phyloP scores from a whole-genome alignment of 1,140 invertebrate species.

The Ceratina calcarata region DNA sequence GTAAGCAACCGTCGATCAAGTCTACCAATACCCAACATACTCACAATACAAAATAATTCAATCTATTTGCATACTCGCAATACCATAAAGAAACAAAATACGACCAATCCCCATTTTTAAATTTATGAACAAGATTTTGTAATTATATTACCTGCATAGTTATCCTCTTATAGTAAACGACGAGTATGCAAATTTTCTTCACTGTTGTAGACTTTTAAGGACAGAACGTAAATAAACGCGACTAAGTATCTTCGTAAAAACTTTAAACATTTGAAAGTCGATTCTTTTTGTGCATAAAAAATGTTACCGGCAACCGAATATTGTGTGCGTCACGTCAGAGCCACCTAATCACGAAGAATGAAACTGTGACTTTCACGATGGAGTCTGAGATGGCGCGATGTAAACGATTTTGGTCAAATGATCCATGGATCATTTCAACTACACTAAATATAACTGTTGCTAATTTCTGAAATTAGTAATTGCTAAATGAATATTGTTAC shows the following conservation, averaged over 20 bases:
- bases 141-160: conserved; percentile 11
- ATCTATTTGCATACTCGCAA: too few relatives aligned
- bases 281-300: background rate
- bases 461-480: background rate
- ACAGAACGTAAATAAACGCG: too few relatives aligned
- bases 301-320: conserved; percentile 13
- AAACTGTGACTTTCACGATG: background rate
- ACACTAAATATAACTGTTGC: background rate
- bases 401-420: background rate
- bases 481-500: background rate
- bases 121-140: background rate
- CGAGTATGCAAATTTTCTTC: background rate
- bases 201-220: background rate
- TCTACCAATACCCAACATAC: background rate
- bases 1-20: background rate
- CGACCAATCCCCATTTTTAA: too few relatives aligned
- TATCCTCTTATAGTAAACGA: background rate
- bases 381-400: background rate
- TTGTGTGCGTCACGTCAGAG: background rate
- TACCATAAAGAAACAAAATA: background rate
- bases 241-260: background rate
- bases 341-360: background rate
- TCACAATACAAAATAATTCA: background rate
- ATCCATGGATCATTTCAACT: background rate
- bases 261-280: background rate